These are phyloP conservation scores for Felis chaus DNA, from an alignment of 2,113 vertebrate species.

Conservation along the genomic window DNA sequence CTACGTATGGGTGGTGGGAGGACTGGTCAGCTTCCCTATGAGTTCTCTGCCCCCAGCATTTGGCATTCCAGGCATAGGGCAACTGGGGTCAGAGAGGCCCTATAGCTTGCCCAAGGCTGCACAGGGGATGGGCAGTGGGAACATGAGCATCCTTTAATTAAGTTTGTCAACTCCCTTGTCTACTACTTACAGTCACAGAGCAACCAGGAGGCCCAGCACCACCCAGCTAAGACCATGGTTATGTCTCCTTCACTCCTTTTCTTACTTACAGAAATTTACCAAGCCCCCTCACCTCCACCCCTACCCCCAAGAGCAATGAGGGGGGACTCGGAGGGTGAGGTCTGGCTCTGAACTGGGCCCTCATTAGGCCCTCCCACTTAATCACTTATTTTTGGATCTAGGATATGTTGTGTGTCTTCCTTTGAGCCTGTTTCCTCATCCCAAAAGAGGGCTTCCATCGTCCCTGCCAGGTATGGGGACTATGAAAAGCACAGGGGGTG, in stretches of 20 bases:
- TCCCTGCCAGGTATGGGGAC: not conserved
- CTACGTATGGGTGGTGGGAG: constrained; percentile 81
- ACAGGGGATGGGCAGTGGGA: not conserved
- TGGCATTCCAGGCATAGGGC: not conserved
- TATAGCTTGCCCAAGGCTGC: not conserved
- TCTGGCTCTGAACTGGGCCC: not conserved
- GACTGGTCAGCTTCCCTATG: not conserved
- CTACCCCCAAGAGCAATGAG: not conserved
- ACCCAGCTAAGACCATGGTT: not conserved
- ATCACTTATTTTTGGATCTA: not conserved
- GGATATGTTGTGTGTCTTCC: not conserved
- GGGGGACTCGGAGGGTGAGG: not conserved
- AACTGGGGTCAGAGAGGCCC: not conserved
- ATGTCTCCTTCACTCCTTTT: not conserved
- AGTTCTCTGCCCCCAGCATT: not conserved
- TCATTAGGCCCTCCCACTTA: not conserved
- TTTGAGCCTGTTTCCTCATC: not conserved
- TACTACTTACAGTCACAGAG: not conserved
- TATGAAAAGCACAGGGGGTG: not conserved
- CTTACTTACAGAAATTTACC: not conserved
- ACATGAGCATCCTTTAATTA: not conserved
- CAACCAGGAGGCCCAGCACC: not conserved
- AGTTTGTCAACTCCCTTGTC: not conserved
- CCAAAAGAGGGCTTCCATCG: not conserved
- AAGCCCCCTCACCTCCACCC: no score